Percentiles rank a stretch among this genome's conserved stretches.
These are phyloP conservation scores for Metallyticus violacea DNA, from an alignment of 2,888 invertebrate genomes.

Conservation along the genomic window DNA sequence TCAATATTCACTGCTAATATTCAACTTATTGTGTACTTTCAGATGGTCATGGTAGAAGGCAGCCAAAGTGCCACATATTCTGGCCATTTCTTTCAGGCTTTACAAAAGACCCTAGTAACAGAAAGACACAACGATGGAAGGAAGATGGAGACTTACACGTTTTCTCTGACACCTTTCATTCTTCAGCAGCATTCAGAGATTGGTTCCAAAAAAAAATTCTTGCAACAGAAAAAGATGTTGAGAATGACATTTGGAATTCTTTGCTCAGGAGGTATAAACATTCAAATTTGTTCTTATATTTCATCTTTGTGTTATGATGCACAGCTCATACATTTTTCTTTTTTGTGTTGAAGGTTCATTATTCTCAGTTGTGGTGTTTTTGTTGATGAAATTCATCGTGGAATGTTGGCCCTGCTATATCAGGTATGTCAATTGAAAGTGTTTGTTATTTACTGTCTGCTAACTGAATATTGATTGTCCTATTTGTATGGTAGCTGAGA, in stretches of 20 bases:
- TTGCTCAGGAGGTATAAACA: background rate
- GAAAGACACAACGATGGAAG: constrained; percentile 41
- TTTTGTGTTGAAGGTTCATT: constrained; percentile 41
- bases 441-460: too few relatives aligned
- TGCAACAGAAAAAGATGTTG: constrained; percentile 31
- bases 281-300: background rate
- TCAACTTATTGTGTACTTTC: background rate
- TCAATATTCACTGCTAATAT: too few relatives aligned
- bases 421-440: background rate
- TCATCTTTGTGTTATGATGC: constrained; percentile 40
- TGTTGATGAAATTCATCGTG: constrained; percentile 43
- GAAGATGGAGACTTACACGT: constrained; percentile 43
- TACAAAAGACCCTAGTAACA: constrained; percentile 42
- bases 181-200: constrained; percentile 39
- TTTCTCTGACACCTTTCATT: constrained; percentile 40
- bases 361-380: constrained; percentile 45
- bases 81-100: constrained; percentile 44
- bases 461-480: too few relatives aligned
- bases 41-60: background rate
- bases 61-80: constrained; percentile 41
- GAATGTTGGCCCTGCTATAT: constrained; percentile 43
- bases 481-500: too few relatives aligned
- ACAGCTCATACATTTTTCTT: background rate
- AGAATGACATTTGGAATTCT: constrained; percentile 37
- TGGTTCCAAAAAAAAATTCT: constrained; percentile 42